Base-by-base conservation (phyloP, 1,140 invertebrate genomes). In the Bicyclus anynana region DNA sequence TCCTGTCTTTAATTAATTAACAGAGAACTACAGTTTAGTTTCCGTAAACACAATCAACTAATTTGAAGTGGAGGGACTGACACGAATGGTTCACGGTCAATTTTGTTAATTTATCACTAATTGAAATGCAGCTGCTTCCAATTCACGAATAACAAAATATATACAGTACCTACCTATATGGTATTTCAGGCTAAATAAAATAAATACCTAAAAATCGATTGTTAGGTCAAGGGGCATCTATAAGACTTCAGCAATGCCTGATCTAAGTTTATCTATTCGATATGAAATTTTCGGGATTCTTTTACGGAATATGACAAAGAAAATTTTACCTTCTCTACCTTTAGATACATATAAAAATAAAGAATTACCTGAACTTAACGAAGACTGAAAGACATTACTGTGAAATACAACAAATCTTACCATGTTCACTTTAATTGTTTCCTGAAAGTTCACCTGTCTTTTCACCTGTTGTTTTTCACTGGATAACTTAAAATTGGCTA, bases 381-480 rank as follows among this genome's bases (percentile, higher is more conserved):
- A 40, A 40, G 10, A 5, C 17, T 16, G 7, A 1, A 0, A 2
- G 37, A 33, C 12, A 16, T 27, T 1, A 6, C 3, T 10, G 3
- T 33, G 7, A 21, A 53, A 21, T 21, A 40, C 42, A 44, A 54
- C 20, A 58, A 44, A 44, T 42, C 62, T 67, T 58, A 67, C 65
- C 65, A 54, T 67, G 27, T 59, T 56, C 16, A 40, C 26, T 27
- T 14, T 52, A 37, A 54, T 57, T 55, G 23, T 20, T 29, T 48
- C 9, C 40, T 55, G 13, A 40, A 40, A 62, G 40, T 44, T 23
- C 40, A 23, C 48, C 17, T 37, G 48, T 7, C 23, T 23, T 33
- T 37, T 38, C 16, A 10, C n/a, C n/a, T n/a, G n/a, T n/a, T n/a
- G n/a, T n/a, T 44, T 48, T 35, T 16, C 10, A 26, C 1, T 21